Base-by-base conservation (phyloP, 2,888 invertebrate species). In the Petrolisthes manimaculis region DNA sequence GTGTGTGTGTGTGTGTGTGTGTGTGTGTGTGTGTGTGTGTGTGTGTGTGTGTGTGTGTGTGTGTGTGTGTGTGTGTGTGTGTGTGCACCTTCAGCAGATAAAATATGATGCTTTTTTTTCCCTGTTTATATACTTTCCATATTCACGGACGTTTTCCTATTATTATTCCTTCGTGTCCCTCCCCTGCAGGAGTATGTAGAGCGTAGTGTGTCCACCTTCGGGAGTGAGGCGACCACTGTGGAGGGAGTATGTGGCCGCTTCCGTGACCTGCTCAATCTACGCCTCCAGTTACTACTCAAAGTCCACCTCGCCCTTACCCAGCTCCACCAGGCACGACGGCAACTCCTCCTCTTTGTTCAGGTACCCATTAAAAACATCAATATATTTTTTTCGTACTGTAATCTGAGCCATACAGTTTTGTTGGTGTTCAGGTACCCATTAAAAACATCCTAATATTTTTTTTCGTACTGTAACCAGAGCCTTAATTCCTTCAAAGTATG, bases 171-270 rank as follows among this genome's bases (percentile, higher is more conserved):
- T 37, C 37, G 37, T 37, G 37, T 53, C 53, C 54, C 12, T 4
- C 51, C 18, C 37, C 56, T 9, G 18, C 77, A 90, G 90, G 90
- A 90, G 53, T 90, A 90, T 37, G 88, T 90, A 51, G 90, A 90
- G 78, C 56, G 83, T 12, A 88, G 82, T 71, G 88, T 90, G 37
- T 24, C 56, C 24, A 81, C 83, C 56, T 88, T 84, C 56, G 83
- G 79, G n/a, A 85, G 54, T 24, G 90, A 88, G 74, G 88, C 88
- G 14, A 37, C 56, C 53, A 88, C 88, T 0, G 90, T 90, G 5
- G 86, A 88, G 74, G 86, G 83, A 37, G 88, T 90, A 4, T 90
- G 90, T 81, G 87, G 88, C 14, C 84, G 88, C 37, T 90, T 90
- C 79, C 24, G 90, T 14, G 90, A 90, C 80, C 86, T 90, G 24